Percentiles rank a stretch among this genome's conserved stretches.
These are phyloP conservation scores for Melanotaenia trifasciata DNA, from an alignment of 2,797 vertebrate species.

Conservation along the genomic window DNA sequence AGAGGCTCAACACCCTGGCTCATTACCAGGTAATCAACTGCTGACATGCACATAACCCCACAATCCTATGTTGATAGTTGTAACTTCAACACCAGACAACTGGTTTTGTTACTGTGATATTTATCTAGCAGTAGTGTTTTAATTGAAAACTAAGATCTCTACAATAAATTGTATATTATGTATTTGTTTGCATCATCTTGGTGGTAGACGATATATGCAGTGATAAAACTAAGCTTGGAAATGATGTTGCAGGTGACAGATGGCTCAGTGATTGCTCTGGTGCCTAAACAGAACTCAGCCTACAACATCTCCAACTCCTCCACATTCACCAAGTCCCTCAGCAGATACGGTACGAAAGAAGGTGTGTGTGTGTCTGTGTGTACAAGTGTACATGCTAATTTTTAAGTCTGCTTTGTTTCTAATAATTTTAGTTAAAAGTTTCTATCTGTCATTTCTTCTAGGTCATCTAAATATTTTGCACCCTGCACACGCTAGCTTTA, in stretches of 20 bases:
- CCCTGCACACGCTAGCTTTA: background rate
- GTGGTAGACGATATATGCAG: background rate
- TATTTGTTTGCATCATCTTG: background rate
- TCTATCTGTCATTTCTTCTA: background rate
- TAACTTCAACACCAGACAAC: background rate
- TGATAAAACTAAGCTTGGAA: constrained; percentile 17
- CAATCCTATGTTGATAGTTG: background rate
- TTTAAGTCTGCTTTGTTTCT: background rate
- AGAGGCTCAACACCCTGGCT: constrained; percentile 95
- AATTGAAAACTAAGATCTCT: background rate
- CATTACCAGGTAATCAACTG: constrained; percentile 90
- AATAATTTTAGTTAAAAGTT: background rate
- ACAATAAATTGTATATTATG: background rate
- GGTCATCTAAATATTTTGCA: background rate
- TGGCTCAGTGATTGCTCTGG: constrained; percentile 94
- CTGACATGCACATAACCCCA: background rate
- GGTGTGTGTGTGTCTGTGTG: constrained; percentile 55
- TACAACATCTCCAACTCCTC: constrained; percentile 99
- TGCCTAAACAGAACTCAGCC: constrained; percentile 98
- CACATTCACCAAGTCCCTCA: constrained; percentile 98
- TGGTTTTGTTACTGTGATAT: background rate
- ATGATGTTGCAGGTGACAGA: constrained; percentile 89
- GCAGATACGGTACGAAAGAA: constrained; percentile 94
- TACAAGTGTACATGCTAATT: background rate
- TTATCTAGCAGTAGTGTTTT: background rate